phyloP scores from a whole-genome alignment of 2,888 invertebrate species.

The Neuroscelio doddi region DNA sequence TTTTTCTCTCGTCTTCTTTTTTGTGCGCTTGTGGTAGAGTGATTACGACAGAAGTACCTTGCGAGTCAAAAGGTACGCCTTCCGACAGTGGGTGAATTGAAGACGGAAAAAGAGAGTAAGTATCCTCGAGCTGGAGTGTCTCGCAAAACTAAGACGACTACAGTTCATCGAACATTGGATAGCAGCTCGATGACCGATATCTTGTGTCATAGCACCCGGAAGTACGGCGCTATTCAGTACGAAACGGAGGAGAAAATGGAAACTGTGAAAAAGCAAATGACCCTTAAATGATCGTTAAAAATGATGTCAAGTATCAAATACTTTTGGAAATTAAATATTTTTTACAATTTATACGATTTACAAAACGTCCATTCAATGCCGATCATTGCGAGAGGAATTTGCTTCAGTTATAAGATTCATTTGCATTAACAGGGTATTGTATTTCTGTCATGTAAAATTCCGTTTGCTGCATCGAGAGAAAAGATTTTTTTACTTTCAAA shows the following conservation, averaged over 20 bases:
- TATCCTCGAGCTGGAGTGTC: slow-evolving; percentile 1
- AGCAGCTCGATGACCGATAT: slow-evolving; percentile 9
- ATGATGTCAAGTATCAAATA: too few relatives aligned
- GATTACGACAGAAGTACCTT: slow-evolving; percentile 1
- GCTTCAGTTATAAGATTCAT: too few relatives aligned
- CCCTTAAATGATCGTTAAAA: background rate
- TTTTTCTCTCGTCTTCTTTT: background rate
- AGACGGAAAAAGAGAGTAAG: background rate
- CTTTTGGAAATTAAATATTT: too few relatives aligned
- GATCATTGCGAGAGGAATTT: too few relatives aligned
- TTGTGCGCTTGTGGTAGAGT: background rate
- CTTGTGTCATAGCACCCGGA: slow-evolving; percentile 4
- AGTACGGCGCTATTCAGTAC: background rate
- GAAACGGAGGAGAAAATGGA: slow-evolving; percentile 9
- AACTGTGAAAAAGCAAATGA: slow-evolving; percentile 6
- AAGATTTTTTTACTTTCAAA: too few relatives aligned
- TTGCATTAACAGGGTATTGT: too few relatives aligned
- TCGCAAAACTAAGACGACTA: slow-evolving; percentile 4
- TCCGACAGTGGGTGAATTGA: background rate
- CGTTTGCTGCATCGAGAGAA: too few relatives aligned
- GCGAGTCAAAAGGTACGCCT: background rate
- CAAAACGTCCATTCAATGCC: too few relatives aligned
- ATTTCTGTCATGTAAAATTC: too few relatives aligned
- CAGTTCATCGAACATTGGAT: slow-evolving; percentile 8
- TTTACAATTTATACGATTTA: too few relatives aligned